These are phyloP conservation scores for Eumacrocentrus americanus DNA, from an alignment of 2,888 invertebrate species.

Conservation along the genomic window DNA sequence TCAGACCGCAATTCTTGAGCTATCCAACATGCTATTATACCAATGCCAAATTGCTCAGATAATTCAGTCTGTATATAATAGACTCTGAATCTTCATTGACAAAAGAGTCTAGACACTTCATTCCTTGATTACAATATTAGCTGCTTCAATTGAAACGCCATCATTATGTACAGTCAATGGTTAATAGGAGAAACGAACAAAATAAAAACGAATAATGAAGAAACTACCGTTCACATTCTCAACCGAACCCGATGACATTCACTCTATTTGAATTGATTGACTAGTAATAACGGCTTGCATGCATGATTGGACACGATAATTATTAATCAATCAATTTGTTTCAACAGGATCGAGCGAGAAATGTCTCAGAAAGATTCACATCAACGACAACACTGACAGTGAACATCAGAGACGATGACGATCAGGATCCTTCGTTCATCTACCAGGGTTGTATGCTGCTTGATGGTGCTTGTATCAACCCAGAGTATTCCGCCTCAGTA, in stretches of 20 bases:
- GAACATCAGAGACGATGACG: conserved; percentile 86
- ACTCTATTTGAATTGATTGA: conserved; percentile 4
- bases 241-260: not conserved
- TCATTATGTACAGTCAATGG: not conserved
- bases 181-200: not conserved
- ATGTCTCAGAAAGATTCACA: conserved; percentile 76
- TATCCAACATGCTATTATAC: conserved; percentile 45
- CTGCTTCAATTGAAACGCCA: too few species aligned
- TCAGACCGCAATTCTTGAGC: conserved; percentile 34
- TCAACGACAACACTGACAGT: conserved; percentile 86
- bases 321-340: conserved; percentile 23
- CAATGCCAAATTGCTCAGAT: conserved; percentile 29
- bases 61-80: conserved; percentile 34
- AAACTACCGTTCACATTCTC: not conserved
- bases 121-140: too few species aligned
- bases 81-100: conserved; percentile 23
- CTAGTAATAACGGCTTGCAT: conserved; percentile 3
- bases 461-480: conserved; percentile 85
- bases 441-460: conserved; percentile 84
- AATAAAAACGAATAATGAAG: not conserved
- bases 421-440: conserved; percentile 89
- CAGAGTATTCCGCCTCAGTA: conserved; percentile 83
- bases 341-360: conserved; percentile 82
- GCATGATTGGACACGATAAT: conserved; percentile 20
- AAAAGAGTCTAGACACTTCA: too few species aligned